A percentile compares a stretch with the other conserved stretches of the same genome.
These are phyloP conservation scores for Miichthys miiuy DNA, from an alignment of 2,797 vertebrate species.

Conservation along the genomic window DNA sequence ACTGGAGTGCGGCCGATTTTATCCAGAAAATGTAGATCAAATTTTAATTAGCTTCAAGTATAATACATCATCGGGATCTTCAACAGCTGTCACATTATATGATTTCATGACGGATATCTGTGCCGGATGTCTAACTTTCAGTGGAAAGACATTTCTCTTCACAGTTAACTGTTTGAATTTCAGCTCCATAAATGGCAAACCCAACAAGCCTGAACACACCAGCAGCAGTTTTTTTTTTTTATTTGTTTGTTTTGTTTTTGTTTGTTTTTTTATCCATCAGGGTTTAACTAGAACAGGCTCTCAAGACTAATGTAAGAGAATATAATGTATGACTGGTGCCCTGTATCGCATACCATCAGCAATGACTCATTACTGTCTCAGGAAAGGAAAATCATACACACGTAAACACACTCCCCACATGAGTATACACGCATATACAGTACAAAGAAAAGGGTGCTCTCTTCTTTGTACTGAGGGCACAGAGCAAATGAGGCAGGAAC, in stretches of 20 bases:
- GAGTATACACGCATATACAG: constrained; percentile 49
- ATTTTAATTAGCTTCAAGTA: constrained; percentile 2
- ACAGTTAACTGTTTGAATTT: constrained; percentile 26
- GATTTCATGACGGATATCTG: not conserved
- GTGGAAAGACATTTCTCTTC: constrained; percentile 23
- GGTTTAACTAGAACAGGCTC: constrained; percentile 47
- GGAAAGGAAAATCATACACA: constrained; percentile 69
- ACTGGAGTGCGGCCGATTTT: not conserved
- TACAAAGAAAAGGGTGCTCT: constrained; percentile 25
- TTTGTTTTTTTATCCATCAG: constrained; percentile 32
- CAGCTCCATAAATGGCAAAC: constrained; percentile 37
- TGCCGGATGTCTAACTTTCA: constrained; percentile 18
- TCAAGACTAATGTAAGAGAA: constrained; percentile 59
- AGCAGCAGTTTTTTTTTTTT: not conserved
- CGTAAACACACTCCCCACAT: constrained; percentile 67
- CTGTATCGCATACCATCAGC: constrained; percentile 73
- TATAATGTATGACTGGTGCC: constrained; percentile 68
- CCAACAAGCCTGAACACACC: constrained; percentile 65
- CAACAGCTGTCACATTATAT: constrained; percentile 7
- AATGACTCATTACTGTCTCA: constrained; percentile 75
- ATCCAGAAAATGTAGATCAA: constrained; percentile 19
- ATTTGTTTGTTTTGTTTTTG: not conserved
- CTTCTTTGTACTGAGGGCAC: constrained; percentile 12
- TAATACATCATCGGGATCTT: not conserved
- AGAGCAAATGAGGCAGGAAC: constrained; percentile 17